Percentiles rank a stretch among this genome's conserved stretches.
phyloP scores from a whole-genome alignment of 1,140 invertebrate genomes.

The Liolophura sinensis region DNA sequence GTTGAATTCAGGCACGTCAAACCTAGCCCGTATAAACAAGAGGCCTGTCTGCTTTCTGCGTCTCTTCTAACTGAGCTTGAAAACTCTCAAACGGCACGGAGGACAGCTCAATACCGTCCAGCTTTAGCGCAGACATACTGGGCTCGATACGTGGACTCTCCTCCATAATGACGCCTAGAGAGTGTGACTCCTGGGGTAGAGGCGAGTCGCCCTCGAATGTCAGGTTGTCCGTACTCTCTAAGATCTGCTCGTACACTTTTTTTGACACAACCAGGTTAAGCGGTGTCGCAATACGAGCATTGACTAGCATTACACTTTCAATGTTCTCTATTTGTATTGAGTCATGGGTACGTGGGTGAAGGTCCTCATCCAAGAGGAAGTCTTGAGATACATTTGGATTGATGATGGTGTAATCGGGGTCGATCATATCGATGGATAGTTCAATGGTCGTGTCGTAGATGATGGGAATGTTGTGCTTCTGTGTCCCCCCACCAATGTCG shows the following conservation, averaged over 20 bases:
- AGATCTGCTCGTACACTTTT: slow-evolving; percentile 84
- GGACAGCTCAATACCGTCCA: not conserved
- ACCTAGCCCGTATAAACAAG: slow-evolving; percentile 23
- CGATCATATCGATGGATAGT: slow-evolving; percentile 59
- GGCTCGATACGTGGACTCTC: not conserved
- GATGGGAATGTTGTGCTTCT: slow-evolving; percentile 67
- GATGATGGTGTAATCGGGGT: slow-evolving; percentile 17
- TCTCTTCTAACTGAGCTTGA: slow-evolving; percentile 1
- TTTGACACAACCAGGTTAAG: slow-evolving; percentile 83
- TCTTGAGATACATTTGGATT: slow-evolving; percentile 11
- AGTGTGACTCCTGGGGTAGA: not conserved
- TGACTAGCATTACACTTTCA: slow-evolving; percentile 63
- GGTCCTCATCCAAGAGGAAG: not conserved
- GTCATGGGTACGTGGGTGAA: not conserved
- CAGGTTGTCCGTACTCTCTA: slow-evolving; percentile 68
- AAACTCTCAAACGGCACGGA: not conserved
- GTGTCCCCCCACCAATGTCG: too few species aligned
- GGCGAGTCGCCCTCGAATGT: slow-evolving; percentile 26
- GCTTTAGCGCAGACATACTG: slow-evolving; percentile 13
- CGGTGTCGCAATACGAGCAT: slow-evolving; percentile 79
- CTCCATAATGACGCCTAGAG: not conserved
- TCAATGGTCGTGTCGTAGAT: slow-evolving; percentile 80
- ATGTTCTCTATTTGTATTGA: not conserved
- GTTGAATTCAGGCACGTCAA: slow-evolving; percentile 58
- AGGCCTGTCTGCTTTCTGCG: not conserved